Evolutionary conservation across 2,888 invertebrate species (phyloP).

Genomic region (Phalera bucephala): DNA sequence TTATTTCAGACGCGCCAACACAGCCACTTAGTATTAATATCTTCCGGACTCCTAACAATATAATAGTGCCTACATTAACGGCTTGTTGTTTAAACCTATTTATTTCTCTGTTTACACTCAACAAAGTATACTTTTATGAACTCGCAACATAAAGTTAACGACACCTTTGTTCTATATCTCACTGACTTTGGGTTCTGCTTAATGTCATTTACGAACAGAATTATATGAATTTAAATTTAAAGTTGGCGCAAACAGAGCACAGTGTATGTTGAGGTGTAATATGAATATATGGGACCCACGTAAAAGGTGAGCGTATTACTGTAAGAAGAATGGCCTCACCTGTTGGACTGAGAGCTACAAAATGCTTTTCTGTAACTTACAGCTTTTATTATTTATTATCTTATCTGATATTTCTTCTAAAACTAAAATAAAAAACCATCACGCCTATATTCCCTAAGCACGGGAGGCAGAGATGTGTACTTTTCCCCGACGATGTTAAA

Average conservation of each 20-base stretch:
- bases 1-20: not conserved
- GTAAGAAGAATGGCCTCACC: conserved; percentile 2
- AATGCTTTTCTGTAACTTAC: not conserved
- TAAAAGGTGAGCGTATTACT: conserved; percentile 3
- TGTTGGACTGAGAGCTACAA: conserved; percentile 1
- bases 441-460: too few relatives aligned
- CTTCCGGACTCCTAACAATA: not conserved
- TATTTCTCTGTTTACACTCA: not conserved
- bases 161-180: not conserved
- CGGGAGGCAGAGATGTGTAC: too few relatives aligned
- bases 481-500: too few relatives aligned
- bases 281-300: conserved; percentile 1
- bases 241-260: conserved; percentile 1
- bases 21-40: not conserved
- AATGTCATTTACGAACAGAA: not conserved
- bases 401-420: not conserved
- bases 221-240: conserved; percentile 1
- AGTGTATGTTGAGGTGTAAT: not conserved
- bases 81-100: not conserved
- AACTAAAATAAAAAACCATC: not conserved
- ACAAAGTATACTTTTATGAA: not conserved
- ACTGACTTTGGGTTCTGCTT: not conserved
- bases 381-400: not conserved
- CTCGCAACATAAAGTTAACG: not conserved
- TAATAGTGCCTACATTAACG: not conserved